Percentiles rank a stretch among this genome's conserved stretches.
Conservation (phyloP, 2,888 invertebrate species). For the Nasonia oneida region DNA sequence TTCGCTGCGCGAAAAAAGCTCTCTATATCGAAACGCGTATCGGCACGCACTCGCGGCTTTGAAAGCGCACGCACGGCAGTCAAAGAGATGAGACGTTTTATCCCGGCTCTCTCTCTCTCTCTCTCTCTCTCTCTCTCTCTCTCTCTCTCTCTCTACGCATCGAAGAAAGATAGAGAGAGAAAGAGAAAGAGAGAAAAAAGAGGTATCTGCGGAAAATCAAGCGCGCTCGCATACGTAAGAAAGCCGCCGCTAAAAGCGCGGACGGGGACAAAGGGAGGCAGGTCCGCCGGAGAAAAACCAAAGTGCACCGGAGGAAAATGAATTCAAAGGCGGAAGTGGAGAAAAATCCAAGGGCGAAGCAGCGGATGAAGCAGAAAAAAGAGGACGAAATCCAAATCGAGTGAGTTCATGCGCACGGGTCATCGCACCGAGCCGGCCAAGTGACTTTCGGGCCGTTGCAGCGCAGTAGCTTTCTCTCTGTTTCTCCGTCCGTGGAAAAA, state of each 20-base stretch:
- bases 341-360: slow-evolving; percentile 5
- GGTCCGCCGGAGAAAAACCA: slow-evolving; percentile 28
- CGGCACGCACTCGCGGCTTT: not conserved
- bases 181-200: not conserved
- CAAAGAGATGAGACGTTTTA: not conserved
- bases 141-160: not conserved
- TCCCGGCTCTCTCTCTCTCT: not conserved
- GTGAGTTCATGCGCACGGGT: slow-evolving; percentile 49
- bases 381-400: slow-evolving; percentile 55
- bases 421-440: slow-evolving; percentile 48
- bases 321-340: slow-evolving; percentile 30
- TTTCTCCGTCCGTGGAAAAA: slow-evolving; percentile 32
- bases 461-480: slow-evolving; percentile 25
- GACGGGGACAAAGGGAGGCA: not conserved
- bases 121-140: not conserved
- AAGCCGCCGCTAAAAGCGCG: not conserved
- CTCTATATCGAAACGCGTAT: not conserved
- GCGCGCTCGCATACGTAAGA: not conserved
- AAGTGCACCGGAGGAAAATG: slow-evolving; percentile 52
- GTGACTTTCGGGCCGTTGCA: slow-evolving; percentile 50
- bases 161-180: slow-evolving; percentile 31
- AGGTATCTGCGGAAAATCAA: not conserved
- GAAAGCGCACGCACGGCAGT: not conserved
- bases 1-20: not conserved
- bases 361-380: not conserved